Evolutionary conservation across 2,113 vertebrate genomes (phyloP), one percentile per base, ranked within the genome.

Genomic region (Solea solea): DNA sequence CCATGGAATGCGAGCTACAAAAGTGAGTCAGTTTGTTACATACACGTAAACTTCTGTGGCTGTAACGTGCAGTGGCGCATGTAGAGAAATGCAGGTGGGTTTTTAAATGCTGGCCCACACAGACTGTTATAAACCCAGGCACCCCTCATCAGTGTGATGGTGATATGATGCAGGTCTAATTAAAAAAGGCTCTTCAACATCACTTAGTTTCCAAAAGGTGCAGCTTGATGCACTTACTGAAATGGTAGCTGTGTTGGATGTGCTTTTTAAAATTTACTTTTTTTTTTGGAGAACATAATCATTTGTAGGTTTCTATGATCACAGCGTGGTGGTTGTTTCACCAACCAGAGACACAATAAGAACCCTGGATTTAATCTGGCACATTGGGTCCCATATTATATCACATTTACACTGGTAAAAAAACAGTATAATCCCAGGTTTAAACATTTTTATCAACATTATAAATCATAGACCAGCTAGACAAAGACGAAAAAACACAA

Each of bases 1-100:
- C 96, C 97, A 46, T 97, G 96, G 97, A 95, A 93, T 2, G 91
- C 95, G 15, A 95, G 95, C 93, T 96, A 89, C 92, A 94, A 93
- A 81, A 95, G 96, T 98, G 93, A 96, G 96, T 91, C 50, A 2
- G 3, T 65, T 14, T 9, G 12, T 10, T 11, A 13, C 1, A n/a
- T 1, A 41, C 34, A 9, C 58, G 3, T 69, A 12, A 28, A n/a
- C 9, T 28, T 2, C 39, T 42, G 56, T 21, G 34, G 15, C 11
- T 64, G 63, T 25, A 42, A 6, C 42, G 50, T 53, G 46, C 8
- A 7, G 44, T 53, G 16, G 40, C 40, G 45, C 54, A 41, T 5
- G n/a, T 50, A 7, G 21, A 21, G 21, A 21, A 1, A 0, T 34
- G 34, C 5, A 34, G 34, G 34, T 34, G 34, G 34, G 34, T 34